Evolutionary conservation across 2,888 invertebrate species (phyloP).

Genomic region (Brassicogethes aeneus): DNA sequence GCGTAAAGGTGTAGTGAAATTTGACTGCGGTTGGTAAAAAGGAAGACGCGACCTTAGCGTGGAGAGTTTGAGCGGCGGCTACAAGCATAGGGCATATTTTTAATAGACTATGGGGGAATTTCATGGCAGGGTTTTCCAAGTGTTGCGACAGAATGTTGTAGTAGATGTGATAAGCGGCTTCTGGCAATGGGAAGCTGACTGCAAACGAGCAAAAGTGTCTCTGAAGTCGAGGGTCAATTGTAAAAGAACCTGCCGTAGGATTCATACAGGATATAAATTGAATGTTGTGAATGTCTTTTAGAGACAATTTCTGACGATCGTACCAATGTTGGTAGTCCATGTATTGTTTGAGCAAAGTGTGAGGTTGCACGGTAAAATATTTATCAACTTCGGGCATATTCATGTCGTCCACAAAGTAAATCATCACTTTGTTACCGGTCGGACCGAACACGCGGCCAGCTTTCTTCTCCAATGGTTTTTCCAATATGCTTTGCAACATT

Average conservation of each 20-base stretch:
- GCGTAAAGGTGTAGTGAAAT: conserved; percentile 91
- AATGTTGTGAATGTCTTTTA: conserved; percentile 88
- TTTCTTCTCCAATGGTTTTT: conserved; percentile 90
- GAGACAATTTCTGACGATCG: conserved; percentile 71
- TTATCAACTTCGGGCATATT: conserved; percentile 96
- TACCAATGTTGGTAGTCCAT: conserved; percentile 96
- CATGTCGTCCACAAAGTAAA: conserved; percentile 93
- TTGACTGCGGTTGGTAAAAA: conserved; percentile 92
- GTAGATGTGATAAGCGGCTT: conserved; percentile 78
- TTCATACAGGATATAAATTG: conserved; percentile 96
- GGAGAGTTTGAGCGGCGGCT: conserved; percentile 64
- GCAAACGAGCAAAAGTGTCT: conserved; percentile 82
- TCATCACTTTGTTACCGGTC: conserved; percentile 83
- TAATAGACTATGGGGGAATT: conserved; percentile 53
- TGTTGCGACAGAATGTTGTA: conserved; percentile 75
- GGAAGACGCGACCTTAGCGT: conserved; percentile 60
- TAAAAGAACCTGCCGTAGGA: conserved; percentile 91
- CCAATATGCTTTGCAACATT: conserved; percentile 79
- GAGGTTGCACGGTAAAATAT: conserved; percentile 92
- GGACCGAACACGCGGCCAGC: conserved; percentile 91
- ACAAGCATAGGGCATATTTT: conserved; percentile 56
- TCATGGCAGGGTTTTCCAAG: conserved; percentile 53
- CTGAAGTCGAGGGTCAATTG: conserved; percentile 84
- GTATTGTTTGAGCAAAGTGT: conserved; percentile 85
- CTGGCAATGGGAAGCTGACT: conserved; percentile 75